Evolutionary conservation across 2,797 vertebrate species (phyloP).

Genomic region (Onychomys arenicola): DNA sequence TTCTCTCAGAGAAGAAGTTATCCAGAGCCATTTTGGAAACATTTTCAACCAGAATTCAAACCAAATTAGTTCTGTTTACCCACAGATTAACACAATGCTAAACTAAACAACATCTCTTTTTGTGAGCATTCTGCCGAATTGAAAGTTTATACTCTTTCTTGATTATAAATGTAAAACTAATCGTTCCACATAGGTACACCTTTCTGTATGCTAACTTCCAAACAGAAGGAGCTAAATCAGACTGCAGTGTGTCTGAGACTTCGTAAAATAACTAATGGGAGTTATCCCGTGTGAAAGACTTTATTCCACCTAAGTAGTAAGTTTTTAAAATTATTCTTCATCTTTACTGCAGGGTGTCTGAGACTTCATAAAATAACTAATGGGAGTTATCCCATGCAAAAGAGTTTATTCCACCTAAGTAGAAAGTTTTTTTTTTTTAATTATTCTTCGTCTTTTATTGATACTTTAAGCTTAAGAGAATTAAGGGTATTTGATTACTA

Average conservation of each 20-base stretch:
- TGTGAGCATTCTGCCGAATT: constrained; percentile 42
- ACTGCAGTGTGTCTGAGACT: constrained; percentile 19
- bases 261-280: constrained; percentile 22
- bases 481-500: constrained; percentile 79
- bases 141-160: constrained; percentile 51
- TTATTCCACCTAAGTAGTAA: constrained; percentile 33
- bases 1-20: constrained; percentile 5
- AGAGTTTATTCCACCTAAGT: constrained; percentile 31
- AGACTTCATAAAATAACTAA: constrained; percentile 25
- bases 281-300: neutral
- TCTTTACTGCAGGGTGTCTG: neutral
- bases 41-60: constrained; percentile 57
- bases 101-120: constrained; percentile 65
- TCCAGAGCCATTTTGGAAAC: constrained; percentile 42
- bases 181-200: constrained; percentile 2
- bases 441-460: constrained; percentile 74
- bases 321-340: constrained; percentile 52
- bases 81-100: constrained; percentile 48
- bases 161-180: constrained; percentile 39
- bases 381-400: constrained; percentile 27
- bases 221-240: constrained; percentile 40
- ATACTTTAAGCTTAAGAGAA: constrained; percentile 78
- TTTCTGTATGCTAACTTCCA: constrained; percentile 35
- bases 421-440: neutral
- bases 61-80: constrained; percentile 57